Evolutionary conservation across 2,797 vertebrate genomes (phyloP).

Genomic region (Sebastes variabilis): DNA sequence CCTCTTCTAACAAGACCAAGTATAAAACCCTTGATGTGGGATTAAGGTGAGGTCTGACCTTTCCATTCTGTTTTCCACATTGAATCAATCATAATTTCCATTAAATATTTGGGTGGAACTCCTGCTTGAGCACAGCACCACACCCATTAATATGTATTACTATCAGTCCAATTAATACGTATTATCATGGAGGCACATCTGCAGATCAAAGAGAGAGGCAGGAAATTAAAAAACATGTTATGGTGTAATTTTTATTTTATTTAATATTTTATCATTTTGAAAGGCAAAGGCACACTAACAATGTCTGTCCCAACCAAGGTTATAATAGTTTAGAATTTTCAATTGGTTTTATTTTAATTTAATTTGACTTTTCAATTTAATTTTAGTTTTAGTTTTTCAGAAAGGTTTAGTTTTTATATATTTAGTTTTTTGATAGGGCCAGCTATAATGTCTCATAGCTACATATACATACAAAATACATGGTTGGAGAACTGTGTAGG

Average conservation of each 20-base stretch:
- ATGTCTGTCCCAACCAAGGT: too few species aligned
- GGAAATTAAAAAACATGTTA: background rate
- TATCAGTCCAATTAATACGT: background rate
- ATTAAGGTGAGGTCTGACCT: background rate
- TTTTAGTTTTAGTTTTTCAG: too few species aligned
- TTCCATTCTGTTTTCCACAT: conserved; percentile 8
- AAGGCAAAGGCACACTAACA: background rate
- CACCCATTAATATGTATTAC: background rate
- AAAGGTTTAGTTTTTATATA: too few species aligned
- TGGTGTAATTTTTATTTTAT: background rate
- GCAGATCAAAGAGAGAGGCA: background rate
- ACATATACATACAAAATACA: too few species aligned
- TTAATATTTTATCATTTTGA: background rate
- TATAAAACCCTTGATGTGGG: background rate
- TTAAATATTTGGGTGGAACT: conserved; percentile 21
- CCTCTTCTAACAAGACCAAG: background rate
- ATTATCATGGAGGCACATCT: conserved; percentile 11
- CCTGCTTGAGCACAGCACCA: conserved; percentile 7
- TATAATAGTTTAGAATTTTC: too few species aligned
- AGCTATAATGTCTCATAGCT: too few species aligned
- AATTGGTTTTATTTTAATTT: too few species aligned
- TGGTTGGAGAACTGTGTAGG: too few species aligned
- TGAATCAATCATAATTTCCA: conserved; percentile 2
- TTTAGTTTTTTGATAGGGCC: too few species aligned
- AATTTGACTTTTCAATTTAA: too few species aligned